Percentiles rank a stretch among this genome's conserved stretches.
Conservation (phyloP, 2,113 vertebrate species). For the Stegostoma tigrinum region DNA sequence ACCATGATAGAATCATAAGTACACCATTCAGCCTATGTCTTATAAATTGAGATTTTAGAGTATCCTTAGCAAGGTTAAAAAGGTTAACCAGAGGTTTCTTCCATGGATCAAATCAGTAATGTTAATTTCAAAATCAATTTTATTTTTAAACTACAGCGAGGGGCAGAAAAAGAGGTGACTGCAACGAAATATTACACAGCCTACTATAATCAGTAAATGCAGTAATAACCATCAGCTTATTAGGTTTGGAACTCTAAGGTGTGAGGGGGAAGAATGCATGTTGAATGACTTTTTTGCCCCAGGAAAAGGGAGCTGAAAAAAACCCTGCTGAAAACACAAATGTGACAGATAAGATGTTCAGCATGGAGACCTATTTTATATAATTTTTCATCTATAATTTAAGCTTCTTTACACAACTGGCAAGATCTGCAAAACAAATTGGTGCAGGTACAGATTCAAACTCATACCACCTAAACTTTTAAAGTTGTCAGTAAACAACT, state of each 20-base stretch:
- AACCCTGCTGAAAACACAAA: background rate
- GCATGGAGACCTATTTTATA: background rate
- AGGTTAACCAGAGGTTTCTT: background rate
- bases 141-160: background rate
- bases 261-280: background rate
- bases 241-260: background rate
- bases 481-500: too few species aligned
- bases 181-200: background rate
- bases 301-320: background rate
- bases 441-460: too few species aligned
- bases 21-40: too few species aligned
- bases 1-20: too few species aligned
- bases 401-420: too few species aligned
- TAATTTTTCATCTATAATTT: background rate
- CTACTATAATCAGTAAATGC: background rate
- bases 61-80: background rate
- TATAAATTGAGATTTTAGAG: background rate
- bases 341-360: background rate
- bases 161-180: background rate
- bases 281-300: background rate
- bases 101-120: background rate
- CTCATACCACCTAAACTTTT: too few species aligned
- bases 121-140: background rate
- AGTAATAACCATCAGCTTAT: background rate
- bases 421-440: too few species aligned